Percentiles rank a stretch among this genome's conserved stretches.
Evolutionary conservation across 2,113 vertebrate species (phyloP).

Genomic region (Callorhinus ursinus): DNA sequence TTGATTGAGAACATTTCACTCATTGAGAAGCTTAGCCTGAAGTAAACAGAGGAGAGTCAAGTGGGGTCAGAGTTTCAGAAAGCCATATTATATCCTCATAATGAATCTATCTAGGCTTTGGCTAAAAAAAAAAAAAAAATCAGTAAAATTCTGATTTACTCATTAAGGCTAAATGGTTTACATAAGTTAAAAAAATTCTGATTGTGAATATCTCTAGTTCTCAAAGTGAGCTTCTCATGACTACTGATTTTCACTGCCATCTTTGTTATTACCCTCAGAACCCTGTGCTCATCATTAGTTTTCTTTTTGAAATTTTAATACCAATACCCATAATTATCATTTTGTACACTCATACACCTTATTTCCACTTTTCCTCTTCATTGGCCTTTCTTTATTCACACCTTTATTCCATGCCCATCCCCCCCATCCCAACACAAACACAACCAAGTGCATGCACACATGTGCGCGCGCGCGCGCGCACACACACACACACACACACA

Average conservation of each 20-base stretch:
- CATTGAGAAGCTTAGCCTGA: not conserved
- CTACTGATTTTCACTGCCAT: not conserved
- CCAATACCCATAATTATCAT: not conserved
- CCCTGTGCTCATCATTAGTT: not conserved
- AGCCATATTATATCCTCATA: not conserved
- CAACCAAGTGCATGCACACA: not conserved
- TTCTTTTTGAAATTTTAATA: not conserved
- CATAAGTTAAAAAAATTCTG: not conserved
- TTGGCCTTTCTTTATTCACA: not conserved
- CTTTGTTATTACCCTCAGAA: not conserved
- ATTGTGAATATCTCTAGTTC: not conserved
- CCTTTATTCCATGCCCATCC: not conserved
- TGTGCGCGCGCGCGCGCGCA: too few relatives aligned
- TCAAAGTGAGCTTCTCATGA: not conserved
- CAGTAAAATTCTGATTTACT: not conserved
- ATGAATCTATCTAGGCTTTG: not conserved
- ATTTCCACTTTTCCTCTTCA: not conserved
- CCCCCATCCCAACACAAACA: not conserved
- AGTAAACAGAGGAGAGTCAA: not conserved
- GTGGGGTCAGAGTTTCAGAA: not conserved
- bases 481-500: too few relatives aligned
- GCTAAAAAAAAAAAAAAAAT: not conserved
- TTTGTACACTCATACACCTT: not conserved
- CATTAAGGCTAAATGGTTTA: not conserved
- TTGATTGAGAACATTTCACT: not conserved